Evolutionary conservation across 1,140 invertebrate species (phyloP).

Genomic region (Cotesia vestalis): DNA sequence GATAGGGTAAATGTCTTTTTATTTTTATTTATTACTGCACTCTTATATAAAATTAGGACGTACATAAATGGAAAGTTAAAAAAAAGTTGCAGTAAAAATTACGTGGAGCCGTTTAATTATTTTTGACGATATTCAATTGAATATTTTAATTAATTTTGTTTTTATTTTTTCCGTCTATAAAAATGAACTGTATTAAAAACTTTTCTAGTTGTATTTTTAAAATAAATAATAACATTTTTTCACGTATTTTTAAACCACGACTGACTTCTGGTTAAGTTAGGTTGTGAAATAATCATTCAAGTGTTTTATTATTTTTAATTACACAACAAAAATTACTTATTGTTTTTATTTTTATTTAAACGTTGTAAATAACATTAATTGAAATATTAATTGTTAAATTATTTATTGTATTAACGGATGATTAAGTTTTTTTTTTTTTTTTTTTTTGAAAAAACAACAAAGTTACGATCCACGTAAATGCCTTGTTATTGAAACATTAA

Average conservation of each 20-base stretch:
- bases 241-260: conserved; percentile 49
- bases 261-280: conserved; percentile 61
- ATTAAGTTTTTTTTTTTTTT: not conserved
- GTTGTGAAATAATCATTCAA: conserved; percentile 53
- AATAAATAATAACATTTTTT: conserved; percentile 29
- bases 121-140: too few species aligned
- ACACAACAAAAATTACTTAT: conserved; percentile 13
- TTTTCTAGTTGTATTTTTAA: not conserved
- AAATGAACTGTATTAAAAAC: conserved; percentile 3
- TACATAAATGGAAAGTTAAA: not conserved
- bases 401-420: not conserved
- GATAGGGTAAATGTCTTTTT: conserved; percentile 38
- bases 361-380: conserved; percentile 49
- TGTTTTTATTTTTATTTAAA: conserved; percentile 37
- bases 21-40: conserved; percentile 2
- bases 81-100: not conserved
- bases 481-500: conserved; percentile 11
- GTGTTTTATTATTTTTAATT: conserved; percentile 45
- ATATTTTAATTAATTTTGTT: not conserved
- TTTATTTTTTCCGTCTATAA: conserved; percentile 19
- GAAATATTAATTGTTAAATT: conserved; percentile 52
- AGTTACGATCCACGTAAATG: conserved; percentile 30
- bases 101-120: not conserved
- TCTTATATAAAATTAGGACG: not conserved
- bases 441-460: not conserved